Evolutionary conservation across 2,888 invertebrate genomes (phyloP), one percentile per base, ranked within the genome.

Genomic region (Drosophila austrosaltans): DNA sequence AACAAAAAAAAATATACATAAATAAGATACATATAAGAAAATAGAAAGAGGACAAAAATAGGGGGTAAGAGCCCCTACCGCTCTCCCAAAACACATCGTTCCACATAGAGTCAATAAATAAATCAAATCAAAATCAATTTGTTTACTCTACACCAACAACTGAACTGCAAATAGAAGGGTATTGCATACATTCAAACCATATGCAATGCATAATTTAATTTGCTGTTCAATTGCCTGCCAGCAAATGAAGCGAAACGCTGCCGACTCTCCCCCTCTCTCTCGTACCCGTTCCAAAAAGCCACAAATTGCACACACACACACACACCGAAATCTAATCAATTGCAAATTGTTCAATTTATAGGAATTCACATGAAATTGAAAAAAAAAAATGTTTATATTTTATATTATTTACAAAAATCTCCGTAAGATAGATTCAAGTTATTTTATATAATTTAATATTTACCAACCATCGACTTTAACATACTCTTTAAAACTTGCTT

Each of bases 71-170:
- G 12, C 53, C 36, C 36, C 36, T 3, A 28, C 28, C 28, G 3
- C 28, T 3, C 7, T 10, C 36, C 48, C 25, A 3, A 48, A 22
- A 48, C 25, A 48, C 48, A 48, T 16, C 16, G 4, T 10, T 4
- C 22, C 48, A 36, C 39, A n/a, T 40, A 30, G 72, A 72, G 72
- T 80, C 72, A 80, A 88, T 83, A 86, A 83, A 88, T 83, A 83
- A 83, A 83, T 83, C 88, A 83, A 83, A 83, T 83, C 88, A 85
- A 85, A 82, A 85, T 83, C 89, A 83, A 88, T 88, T 88, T 83
- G 84, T 80, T 82, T 88, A 75, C 86, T 57, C 70, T 72, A 79
- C 72, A 68, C 82, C 56, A 67, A 70, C 79, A 56, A 61, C 30
- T 58, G 36, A 54, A 44, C 64, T 40, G 28, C 57, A 66, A 62